These are phyloP conservation scores for Ficedula albicollis DNA, from an alignment of 2,797 vertebrate genomes.

Conservation along the genomic window DNA sequence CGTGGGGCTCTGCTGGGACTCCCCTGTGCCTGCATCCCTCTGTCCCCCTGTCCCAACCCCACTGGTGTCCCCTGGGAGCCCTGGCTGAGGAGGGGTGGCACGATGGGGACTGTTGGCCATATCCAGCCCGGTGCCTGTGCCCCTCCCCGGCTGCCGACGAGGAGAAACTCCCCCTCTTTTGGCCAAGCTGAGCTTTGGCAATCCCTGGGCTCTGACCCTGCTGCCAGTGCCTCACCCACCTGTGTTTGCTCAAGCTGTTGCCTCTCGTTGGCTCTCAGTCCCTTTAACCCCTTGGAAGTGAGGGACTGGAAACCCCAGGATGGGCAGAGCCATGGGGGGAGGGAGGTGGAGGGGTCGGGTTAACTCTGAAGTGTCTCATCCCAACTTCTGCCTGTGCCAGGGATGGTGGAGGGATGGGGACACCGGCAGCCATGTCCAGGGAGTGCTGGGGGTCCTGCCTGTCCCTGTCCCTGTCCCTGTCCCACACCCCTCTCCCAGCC, in stretches of 20 bases:
- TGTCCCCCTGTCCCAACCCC: not conserved
- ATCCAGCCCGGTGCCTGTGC: not conserved
- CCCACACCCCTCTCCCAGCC: not conserved
- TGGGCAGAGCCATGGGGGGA: fast-evolving
- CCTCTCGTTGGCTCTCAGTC: not conserved
- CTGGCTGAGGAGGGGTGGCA: fast-evolving
- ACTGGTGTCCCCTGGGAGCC: not conserved
- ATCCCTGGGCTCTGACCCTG: not conserved
- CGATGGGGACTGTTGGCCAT: fast-evolving
- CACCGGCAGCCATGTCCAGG: fast-evolving
- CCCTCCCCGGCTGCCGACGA: not conserved
- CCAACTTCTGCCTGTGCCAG: not conserved
- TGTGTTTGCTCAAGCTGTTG: not conserved
- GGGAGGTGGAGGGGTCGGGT: not conserved
- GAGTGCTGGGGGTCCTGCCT: fast-evolving
- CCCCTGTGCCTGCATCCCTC: not conserved
- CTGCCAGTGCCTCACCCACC: not conserved
- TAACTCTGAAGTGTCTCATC: not conserved
- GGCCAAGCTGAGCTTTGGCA: not conserved
- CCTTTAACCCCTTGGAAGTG: not conserved
- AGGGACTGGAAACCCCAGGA: not conserved
- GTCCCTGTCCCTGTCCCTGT: not conserved
- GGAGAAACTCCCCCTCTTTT: not conserved
- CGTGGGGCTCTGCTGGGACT: not conserved
- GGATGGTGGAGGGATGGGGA: not conserved